Evolutionary conservation across 2,797 vertebrate species (phyloP), one percentile per base, ranked within the genome.

Genomic region (Ceyx erithaca): DNA sequence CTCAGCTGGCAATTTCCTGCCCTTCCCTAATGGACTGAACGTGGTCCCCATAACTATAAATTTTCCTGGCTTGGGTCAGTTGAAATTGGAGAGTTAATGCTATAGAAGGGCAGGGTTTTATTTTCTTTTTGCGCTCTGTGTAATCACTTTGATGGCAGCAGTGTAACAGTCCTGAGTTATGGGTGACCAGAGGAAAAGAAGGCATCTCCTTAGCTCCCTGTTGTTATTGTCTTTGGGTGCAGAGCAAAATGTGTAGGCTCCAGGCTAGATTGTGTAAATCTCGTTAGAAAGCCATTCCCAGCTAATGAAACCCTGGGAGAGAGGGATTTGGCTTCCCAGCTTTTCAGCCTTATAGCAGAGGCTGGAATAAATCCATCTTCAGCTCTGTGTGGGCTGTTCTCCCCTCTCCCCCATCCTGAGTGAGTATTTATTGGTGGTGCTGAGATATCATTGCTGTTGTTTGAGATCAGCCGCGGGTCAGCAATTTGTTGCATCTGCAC

Each of bases 291-390:
- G 89, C 91, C 95, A 94, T 96, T 94, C 97, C 94, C 87, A 41
- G 91, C 92, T 96, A 97, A 97, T 97, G 95, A 97, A 97, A 94
- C 93, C 95, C 91, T 92, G 95, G 70, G 95, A 94, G 95, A 96
- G 89, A 68, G 80, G 88, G 94, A 93, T 96, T 95, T 95, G 88
- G 52, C 77, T 95, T 63, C 59, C 67, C 80, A 88, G 61, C 68
- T 73, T 73, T 67, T 94, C 92, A 76, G 73, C 91, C 85, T 79
- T 54, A 37, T 59, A 90, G 90, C 82, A 75, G 28, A 80, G 82
- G 77, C 78, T 95, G 95, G 90, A 85, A 85, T 76, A 81, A 94
- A 96, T 96, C 89, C 96, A 94, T 73, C 85, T 61, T 48, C 40
- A 14, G 68, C 63, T 66, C 7, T n/a, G 92, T 75, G 86, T 7